These are phyloP conservation scores for Bubo scandiacus DNA, from an alignment of 2,113 vertebrate species.

Conservation along the genomic window DNA sequence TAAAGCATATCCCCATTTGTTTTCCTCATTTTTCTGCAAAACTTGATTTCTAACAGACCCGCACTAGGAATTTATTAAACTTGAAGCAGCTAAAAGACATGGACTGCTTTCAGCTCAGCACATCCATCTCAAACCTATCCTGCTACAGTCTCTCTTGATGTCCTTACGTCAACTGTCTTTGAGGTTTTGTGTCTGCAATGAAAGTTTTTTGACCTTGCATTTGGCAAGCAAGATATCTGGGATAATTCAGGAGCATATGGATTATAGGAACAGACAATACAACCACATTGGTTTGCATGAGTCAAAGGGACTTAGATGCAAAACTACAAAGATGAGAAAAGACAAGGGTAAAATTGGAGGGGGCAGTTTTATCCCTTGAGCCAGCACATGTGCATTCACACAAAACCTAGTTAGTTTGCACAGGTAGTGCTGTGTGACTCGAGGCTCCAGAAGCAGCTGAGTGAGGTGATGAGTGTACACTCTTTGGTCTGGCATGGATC, in stretches of 20 bases:
- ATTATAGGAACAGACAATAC: not conserved
- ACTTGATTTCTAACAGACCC: not conserved
- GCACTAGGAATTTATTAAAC: not conserved
- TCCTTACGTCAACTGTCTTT: not conserved
- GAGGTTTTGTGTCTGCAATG: not conserved
- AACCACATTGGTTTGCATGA: not conserved
- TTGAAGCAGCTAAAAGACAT: not conserved
- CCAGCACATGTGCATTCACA: not conserved
- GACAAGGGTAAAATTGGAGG: not conserved
- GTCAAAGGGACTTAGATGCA: not conserved
- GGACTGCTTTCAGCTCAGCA: not conserved
- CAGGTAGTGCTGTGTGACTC: not conserved
- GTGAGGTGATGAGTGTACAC: not conserved
- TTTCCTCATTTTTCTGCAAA: not conserved
- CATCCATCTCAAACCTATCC: not conserved
- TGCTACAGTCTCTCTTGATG: not conserved
- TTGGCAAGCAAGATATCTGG: not conserved
- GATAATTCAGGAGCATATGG: not conserved
- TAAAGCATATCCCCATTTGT: not conserved
- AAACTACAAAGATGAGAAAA: not conserved
- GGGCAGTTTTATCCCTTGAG: not conserved
- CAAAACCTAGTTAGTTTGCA: not conserved
- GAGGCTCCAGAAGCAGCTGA: not conserved
- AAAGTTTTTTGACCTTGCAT: not conserved
- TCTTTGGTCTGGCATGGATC: not conserved